A percentile compares a stretch with the other conserved stretches of the same genome.
Evolutionary conservation across 2,797 vertebrate species (phyloP).

Genomic region (Xiphorhynchus erythropygius): DNA sequence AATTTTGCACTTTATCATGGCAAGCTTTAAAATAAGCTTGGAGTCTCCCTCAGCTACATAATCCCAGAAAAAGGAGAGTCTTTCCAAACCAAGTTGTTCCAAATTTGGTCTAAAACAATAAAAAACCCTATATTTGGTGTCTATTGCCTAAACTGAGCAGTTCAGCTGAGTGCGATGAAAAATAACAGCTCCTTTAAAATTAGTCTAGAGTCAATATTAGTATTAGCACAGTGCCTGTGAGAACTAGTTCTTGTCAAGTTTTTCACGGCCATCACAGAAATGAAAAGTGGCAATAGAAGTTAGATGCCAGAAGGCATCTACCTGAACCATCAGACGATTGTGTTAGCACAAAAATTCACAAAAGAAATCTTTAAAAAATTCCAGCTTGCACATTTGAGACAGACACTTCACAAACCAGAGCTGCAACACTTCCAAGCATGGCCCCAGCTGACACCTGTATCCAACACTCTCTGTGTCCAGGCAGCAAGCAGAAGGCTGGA

Average conservation of each 20-base stretch:
- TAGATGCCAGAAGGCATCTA: neutral
- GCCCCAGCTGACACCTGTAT: neutral
- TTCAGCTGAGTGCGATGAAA: neutral
- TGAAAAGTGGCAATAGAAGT: neutral
- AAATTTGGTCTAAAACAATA: neutral
- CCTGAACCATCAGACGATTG: neutral
- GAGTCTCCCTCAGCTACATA: neutral
- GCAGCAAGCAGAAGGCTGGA: neutral
- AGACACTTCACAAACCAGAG: neutral
- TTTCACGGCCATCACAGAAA: neutral
- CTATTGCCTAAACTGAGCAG: neutral
- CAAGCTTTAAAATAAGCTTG: neutral
- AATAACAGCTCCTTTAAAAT: slow-evolving; percentile 20
- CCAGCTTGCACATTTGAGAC: neutral
- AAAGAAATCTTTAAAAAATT: neutral
- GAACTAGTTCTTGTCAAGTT: neutral
- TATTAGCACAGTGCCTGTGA: neutral
- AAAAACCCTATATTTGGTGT: neutral
- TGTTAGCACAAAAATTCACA: neutral
- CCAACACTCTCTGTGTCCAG: rapidly evolving
- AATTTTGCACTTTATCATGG: neutral
- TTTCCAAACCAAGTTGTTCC: neutral
- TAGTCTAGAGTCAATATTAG: slow-evolving; percentile 21
- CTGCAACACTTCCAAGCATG: neutral
- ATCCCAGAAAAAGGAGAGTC: neutral